Evolutionary conservation across 2,797 vertebrate species (phyloP).

Genomic region (Enteromius viviparus): DNA sequence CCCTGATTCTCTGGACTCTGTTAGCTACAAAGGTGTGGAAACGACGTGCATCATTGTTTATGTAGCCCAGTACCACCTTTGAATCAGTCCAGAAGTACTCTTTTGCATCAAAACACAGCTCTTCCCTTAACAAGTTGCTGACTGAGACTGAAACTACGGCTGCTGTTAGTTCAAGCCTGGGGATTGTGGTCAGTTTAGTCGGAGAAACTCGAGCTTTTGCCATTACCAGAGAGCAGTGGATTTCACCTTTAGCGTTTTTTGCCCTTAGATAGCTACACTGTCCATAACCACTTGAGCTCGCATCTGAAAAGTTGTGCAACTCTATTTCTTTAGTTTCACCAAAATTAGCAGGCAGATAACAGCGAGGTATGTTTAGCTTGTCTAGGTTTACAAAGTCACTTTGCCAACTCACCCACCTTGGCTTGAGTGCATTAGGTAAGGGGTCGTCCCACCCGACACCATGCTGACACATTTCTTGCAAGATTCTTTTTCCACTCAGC

Average conservation of each 20-base stretch:
- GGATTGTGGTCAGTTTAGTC: conserved; percentile 25
- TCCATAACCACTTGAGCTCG: conserved; percentile 21
- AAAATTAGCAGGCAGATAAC: not conserved
- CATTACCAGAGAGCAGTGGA: conserved; percentile 18
- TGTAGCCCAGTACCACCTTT: not conserved
- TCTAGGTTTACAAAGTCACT: conserved; percentile 17
- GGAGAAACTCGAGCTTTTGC: conserved; percentile 24
- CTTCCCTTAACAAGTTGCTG: conserved; percentile 16
- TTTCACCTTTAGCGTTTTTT: not conserved
- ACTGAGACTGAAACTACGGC: conserved; percentile 24
- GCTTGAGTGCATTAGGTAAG: not conserved
- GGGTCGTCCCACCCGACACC: conserved; percentile 22
- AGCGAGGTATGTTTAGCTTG: not conserved
- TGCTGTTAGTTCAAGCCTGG: conserved; percentile 18
- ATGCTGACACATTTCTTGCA: conserved; percentile 43
- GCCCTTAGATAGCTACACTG: conserved; percentile 18
- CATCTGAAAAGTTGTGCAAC: conserved; percentile 28
- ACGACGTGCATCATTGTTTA: not conserved
- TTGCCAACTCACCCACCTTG: conserved; percentile 45
- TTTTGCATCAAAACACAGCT: not conserved
- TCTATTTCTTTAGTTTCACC: not conserved
- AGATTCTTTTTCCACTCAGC: conserved; percentile 12
- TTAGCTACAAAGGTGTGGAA: conserved; percentile 34
- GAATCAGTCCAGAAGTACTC: conserved; percentile 19
- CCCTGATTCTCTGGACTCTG: not conserved